phyloP scores from a whole-genome alignment of 2,888 invertebrate genomes.

The Eupelmus urozonus region DNA sequence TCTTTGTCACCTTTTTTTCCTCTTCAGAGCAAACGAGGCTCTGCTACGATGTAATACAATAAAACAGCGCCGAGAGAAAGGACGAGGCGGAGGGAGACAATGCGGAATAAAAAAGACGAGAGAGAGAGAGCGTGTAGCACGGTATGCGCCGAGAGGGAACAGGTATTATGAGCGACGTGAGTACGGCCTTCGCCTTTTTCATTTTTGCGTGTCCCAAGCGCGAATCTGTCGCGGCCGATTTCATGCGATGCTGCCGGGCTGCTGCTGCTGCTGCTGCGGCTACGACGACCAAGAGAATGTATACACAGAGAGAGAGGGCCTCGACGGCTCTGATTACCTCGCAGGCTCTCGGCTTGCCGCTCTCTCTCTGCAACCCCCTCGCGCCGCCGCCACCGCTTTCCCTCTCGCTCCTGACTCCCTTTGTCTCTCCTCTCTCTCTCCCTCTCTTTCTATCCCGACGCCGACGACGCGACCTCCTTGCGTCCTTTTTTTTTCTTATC shows the following conservation, averaged over 20 bases:
- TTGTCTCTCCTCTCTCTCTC: constrained; percentile 51
- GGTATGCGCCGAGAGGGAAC: constrained; percentile 42
- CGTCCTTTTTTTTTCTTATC: constrained; percentile 20
- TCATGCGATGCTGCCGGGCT: constrained; percentile 27
- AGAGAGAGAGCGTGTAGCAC: constrained; percentile 40
- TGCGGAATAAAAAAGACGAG: constrained; percentile 57
- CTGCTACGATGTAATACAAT: constrained; percentile 56
- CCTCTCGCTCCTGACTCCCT: constrained; percentile 40
- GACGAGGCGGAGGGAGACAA: constrained; percentile 57
- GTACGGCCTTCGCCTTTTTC: constrained; percentile 60
- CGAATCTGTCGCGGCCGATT: constrained; percentile 64
- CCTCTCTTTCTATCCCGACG: constrained; percentile 16
- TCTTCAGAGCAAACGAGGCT: constrained; percentile 32
- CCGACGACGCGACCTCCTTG: constrained; percentile 30
- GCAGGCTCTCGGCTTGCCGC: constrained; percentile 53
- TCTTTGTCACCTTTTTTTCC: background rate
- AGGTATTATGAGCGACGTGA: constrained; percentile 58
- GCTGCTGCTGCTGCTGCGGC: too few species aligned
- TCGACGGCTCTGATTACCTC: constrained; percentile 61
- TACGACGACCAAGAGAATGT: too few species aligned
- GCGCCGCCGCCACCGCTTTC: constrained; percentile 51
- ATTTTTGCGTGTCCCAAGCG: constrained; percentile 66
- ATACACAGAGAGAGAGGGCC: constrained; percentile 54
- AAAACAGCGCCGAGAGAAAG: constrained; percentile 50
- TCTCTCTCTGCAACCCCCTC: constrained; percentile 32